Base-by-base conservation (phyloP, 2,113 vertebrate genomes). In the Mustela lutreola region DNA sequence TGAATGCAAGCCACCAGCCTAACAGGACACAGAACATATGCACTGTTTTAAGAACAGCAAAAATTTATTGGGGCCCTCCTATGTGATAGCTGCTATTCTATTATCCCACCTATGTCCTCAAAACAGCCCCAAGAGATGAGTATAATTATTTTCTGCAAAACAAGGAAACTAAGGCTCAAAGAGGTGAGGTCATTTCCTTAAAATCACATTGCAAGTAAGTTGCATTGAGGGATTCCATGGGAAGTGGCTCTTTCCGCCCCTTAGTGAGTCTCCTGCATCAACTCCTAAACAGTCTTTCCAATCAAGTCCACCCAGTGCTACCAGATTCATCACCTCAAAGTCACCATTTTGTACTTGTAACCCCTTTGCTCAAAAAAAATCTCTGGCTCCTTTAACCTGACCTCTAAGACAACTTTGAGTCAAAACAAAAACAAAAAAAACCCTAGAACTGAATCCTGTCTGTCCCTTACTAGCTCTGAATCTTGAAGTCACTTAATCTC, bases 401-500 rank as follows among this genome's bases (percentile, higher is more conserved):
- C 19, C 31, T 86, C 94, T 50, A 50, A 26, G 71, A 22, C 33
- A 33, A 60, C 12, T 78, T 39, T 56, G 4, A 53, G 15, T 71
- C 42, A 67, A 79, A 92, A 56, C 4, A 39, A 67, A 67, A 16
- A 16, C 5, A 86, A 67, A 53, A 79, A 92, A 92, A 56, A 8
- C n/a, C 14, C 31, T 73, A 85, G 2, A 94, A 50, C 24, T 62
- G 21, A 92, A 89, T 60, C 53, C 67, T 90, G 15, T 42, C 33
- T 80, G 85, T 92, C 62, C 16, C 56, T 92, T 78, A 71, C 26
- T 63, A 86, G 58, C 58, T 60, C 62, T 79, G 73, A 89, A 92
- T 62, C 80, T 78, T 82, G 3, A 73, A 87, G 63, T 89, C 39
- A 78, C 16, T 86, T 78, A 42, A 81, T 63, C 33, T 83, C 75